Evolutionary conservation across 2,888 invertebrate species (phyloP), one percentile per base, ranked within the genome.

Genomic region (Deilephila elpenor): DNA sequence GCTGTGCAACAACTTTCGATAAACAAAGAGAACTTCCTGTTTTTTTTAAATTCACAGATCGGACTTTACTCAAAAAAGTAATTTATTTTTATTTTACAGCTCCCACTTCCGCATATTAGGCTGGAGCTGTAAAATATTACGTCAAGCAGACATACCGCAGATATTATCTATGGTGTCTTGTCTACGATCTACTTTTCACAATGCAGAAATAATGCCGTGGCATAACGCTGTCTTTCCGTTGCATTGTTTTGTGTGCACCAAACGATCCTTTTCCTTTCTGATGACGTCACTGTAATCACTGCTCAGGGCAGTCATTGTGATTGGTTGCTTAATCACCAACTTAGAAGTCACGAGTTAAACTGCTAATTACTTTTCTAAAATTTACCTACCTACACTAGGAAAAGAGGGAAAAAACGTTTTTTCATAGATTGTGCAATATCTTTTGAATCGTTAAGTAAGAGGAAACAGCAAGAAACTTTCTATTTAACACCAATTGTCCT

Each of bases 131-230:
- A 67, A 44, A 56, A 56, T 56, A 44, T 67, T 67, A 37, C 64
- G 64, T 25, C 44, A 67, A 67, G 44, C 4, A 14, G 67, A 25
- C 51, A 67, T 67, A 51, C 67, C 51, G 44, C 51, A 67, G 51
- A 67, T 51, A 51, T 25, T 67, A 67, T 67, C 67, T 67, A 67
- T 51, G 51, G n/a, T 62, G 62, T 37, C 34, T 19, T 34, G 37
- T 51, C 14, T 44, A 67, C 8, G 3, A 67, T 51, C 51, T 67
- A 67, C 51, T 51, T 67, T 67, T 51, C 25, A 67, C 51, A 67
- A 67, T 67, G 51, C 51, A 67, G 44, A 67, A 25, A 67, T 67
- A 19, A 67, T 44, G 44, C 17, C 51, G 25, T 19, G 1, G 51
- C 20, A 56, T 25, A 14, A 29, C 44, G 37, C 11, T 44, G 67